Conservation (phyloP, 2,888 invertebrate species). For the Oxycera nigricornis region DNA sequence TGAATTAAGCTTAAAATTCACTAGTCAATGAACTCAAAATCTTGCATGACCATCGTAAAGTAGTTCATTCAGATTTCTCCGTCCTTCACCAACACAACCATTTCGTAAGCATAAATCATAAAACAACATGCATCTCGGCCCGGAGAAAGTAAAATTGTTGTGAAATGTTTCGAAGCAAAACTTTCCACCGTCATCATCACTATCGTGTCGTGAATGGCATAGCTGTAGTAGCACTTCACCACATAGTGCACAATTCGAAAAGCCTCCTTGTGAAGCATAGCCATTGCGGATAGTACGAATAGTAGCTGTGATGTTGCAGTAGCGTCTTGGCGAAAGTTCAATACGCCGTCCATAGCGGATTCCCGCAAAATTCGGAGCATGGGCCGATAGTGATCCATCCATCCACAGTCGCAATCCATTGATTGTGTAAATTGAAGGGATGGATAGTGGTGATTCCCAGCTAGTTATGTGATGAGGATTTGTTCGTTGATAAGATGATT, state of each 20-base stretch:
- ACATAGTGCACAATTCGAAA: no score
- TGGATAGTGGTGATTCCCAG: background rate
- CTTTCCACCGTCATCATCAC: slow-evolving; percentile 6
- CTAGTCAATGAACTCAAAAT: no score
- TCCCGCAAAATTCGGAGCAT: slow-evolving; percentile 3
- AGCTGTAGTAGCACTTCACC: no score
- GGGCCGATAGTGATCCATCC: slow-evolving; percentile 19
- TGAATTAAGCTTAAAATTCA: no score
- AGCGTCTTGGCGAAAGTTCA: background rate
- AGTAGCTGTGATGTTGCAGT: background rate
- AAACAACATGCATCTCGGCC: background rate
- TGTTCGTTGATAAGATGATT: no score
- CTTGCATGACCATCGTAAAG: background rate
- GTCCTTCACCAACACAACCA: background rate
- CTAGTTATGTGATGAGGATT: background rate
- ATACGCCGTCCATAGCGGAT: background rate
- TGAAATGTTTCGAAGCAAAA: slow-evolving; percentile 6
- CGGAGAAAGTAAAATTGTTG: slow-evolving; percentile 34
- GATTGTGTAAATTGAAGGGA: background rate
- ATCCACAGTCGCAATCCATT: background rate
- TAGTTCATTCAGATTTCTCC: slow-evolving; percentile 31
- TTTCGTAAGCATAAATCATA: background rate
- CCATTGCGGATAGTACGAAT: background rate
- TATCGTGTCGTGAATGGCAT: background rate
- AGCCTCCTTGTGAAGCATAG: no score